Percentiles rank a stretch among this genome's conserved stretches.
These are phyloP conservation scores for Eumerus sabulonum DNA, from an alignment of 2,888 invertebrate genomes.

Conservation along the genomic window DNA sequence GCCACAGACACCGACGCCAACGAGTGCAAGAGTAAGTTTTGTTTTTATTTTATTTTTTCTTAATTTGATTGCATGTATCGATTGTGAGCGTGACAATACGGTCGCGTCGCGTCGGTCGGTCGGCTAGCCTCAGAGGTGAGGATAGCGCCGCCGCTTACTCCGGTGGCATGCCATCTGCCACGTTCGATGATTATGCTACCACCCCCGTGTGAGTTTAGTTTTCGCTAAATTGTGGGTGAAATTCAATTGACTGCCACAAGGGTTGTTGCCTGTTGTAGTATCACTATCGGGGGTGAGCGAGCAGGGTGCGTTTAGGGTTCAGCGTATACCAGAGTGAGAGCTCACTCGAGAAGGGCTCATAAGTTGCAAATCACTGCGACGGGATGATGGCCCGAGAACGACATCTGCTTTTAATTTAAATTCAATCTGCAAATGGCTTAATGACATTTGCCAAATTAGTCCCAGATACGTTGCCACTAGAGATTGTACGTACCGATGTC, in stretches of 20 bases:
- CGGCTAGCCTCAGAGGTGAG: constrained; percentile 31
- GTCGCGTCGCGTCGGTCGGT: background rate
- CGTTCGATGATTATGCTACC: constrained; percentile 16
- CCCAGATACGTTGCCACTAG: constrained; percentile 46
- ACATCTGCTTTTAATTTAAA: constrained; percentile 69
- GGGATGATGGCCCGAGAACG: constrained; percentile 16
- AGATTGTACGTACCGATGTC: constrained; percentile 31
- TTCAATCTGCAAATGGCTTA: constrained; percentile 69
- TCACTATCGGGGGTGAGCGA: background rate
- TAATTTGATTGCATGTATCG: constrained; percentile 3
- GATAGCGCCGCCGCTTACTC: constrained; percentile 37
- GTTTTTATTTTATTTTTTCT: constrained; percentile 14
- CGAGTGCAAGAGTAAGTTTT: constrained; percentile 96
- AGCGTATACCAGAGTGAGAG: too few species aligned
- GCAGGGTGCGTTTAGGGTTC: too few species aligned
- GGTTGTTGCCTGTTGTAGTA: constrained; percentile 20
- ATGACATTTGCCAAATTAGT: constrained; percentile 68
- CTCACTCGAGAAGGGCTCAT: too few species aligned
- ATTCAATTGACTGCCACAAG: constrained; percentile 50
- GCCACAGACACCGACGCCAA: constrained; percentile 97
- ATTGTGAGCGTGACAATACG: background rate
- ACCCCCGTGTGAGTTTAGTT: constrained; percentile 57
- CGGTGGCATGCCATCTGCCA: constrained; percentile 45
- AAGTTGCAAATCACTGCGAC: constrained; percentile 17
- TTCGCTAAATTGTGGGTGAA: constrained; percentile 67